phyloP scores from a whole-genome alignment of 2,888 invertebrate genomes.

The Tethea ocularis region DNA sequence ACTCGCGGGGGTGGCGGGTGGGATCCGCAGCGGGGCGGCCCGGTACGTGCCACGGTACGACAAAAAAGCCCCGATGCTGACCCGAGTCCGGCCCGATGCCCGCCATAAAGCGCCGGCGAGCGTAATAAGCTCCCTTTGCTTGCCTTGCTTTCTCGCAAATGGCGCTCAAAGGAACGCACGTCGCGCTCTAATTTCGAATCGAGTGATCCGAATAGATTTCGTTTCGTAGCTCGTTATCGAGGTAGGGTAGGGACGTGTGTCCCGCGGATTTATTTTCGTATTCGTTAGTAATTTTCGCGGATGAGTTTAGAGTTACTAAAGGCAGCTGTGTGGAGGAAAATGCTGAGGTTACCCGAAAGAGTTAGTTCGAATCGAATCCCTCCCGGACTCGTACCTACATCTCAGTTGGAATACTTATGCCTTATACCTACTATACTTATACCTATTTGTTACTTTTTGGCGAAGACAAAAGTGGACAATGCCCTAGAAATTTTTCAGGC shows the following conservation, averaged over 20 bases:
- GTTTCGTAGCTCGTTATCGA: neutral
- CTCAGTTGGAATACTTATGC: too few species aligned
- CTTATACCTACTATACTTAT: too few species aligned
- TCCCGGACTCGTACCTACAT: too few species aligned
- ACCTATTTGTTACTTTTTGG: too few species aligned
- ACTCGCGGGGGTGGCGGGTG: conserved; percentile 45
- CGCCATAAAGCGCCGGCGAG: conserved; percentile 70
- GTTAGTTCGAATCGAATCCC: too few species aligned
- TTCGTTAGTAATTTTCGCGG: neutral
- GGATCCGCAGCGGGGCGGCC: conserved; percentile 29
- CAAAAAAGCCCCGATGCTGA: conserved; percentile 74
- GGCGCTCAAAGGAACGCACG: conserved; percentile 74
- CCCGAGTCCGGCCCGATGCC: conserved; percentile 57
- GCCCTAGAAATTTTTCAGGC: too few species aligned
- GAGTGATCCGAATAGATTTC: conserved; percentile 23
- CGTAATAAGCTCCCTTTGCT: conserved; percentile 67
- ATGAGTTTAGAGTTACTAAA: neutral
- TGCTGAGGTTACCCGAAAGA: too few species aligned
- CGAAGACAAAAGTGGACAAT: too few species aligned
- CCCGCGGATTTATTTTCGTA: neutral
- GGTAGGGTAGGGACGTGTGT: neutral
- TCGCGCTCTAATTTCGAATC: conserved; percentile 71
- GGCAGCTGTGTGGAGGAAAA: too few species aligned
- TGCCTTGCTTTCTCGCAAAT: conserved; percentile 65
- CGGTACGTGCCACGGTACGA: conserved; percentile 64